Percentiles rank a stretch among this genome's conserved stretches.
These are phyloP conservation scores for Merops nubicus DNA, from an alignment of 2,113 vertebrate genomes.

Conservation along the genomic window DNA sequence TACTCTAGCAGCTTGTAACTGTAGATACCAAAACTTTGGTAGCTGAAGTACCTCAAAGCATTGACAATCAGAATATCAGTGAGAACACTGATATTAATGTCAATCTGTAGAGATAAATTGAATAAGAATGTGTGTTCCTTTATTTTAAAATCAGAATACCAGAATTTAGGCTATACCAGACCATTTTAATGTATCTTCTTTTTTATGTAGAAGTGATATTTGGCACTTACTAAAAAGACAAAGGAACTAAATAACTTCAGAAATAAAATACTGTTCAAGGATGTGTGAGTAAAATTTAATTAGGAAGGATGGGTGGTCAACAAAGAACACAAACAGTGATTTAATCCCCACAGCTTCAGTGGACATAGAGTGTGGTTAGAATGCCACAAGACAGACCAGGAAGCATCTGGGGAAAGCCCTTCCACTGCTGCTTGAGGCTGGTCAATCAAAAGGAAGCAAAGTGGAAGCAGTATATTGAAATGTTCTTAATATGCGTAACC, in stretches of 20 bases:
- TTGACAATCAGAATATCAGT: not conserved
- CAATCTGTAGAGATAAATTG: not conserved
- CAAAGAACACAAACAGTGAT: not conserved
- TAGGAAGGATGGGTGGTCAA: not conserved
- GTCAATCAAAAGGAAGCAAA: not conserved
- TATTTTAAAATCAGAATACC: not conserved
- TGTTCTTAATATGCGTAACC: fast-evolving
- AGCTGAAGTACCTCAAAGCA: not conserved
- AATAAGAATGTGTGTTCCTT: not conserved
- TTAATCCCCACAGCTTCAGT: not conserved
- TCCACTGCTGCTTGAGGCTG: not conserved
- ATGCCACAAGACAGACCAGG: not conserved
- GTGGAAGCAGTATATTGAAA: not conserved
- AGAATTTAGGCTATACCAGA: not conserved
- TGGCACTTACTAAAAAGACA: not conserved
- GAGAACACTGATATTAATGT: not conserved
- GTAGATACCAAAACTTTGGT: not conserved
- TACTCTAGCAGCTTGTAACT: not conserved
- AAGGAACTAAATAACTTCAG: not conserved
- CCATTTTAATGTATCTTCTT: not conserved
- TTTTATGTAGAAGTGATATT: not conserved
- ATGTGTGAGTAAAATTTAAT: not conserved
- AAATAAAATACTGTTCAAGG: not conserved
- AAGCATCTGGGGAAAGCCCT: not conserved
- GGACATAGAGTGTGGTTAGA: not conserved